These are phyloP conservation scores for Scaptomyza cyrtandrae DNA, from an alignment of 2,888 invertebrate genomes.

Conservation along the genomic window DNA sequence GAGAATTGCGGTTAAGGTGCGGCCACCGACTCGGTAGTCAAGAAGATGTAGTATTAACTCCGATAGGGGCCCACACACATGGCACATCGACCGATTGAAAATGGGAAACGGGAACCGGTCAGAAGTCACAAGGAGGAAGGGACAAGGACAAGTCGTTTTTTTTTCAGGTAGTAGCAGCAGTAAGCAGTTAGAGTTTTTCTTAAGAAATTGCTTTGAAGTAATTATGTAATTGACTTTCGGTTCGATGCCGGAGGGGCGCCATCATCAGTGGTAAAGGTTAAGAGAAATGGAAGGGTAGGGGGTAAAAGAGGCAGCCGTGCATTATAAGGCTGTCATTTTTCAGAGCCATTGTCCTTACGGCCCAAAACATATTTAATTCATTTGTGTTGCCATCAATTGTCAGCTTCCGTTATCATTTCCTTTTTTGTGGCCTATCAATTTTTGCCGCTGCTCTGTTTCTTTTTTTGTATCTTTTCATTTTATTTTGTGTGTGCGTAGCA, in stretches of 20 bases:
- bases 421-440: slow-evolving; percentile 42
- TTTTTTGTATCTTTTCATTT: slow-evolving; percentile 2
- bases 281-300: background rate
- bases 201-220: slow-evolving; percentile 73
- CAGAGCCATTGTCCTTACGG: slow-evolving; percentile 42
- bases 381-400: slow-evolving; percentile 62
- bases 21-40: slow-evolving; percentile 42
- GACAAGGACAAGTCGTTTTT: slow-evolving; percentile 9
- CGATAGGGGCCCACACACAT: slow-evolving; percentile 57
- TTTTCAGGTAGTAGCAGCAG: slow-evolving; percentile 50
- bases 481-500: slow-evolving; percentile 38
- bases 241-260: slow-evolving; percentile 47
- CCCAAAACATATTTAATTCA: slow-evolving; percentile 25
- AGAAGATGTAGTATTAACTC: background rate
- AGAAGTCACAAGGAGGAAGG: slow-evolving; percentile 27
- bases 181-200: slow-evolving; percentile 40
- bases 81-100: slow-evolving; percentile 3
- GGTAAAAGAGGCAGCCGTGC: slow-evolving; percentile 16
- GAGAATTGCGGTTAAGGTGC: slow-evolving; percentile 64
- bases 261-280: slow-evolving; percentile 26
- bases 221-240: slow-evolving; percentile 73
- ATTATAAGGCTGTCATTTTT: slow-evolving; percentile 59
- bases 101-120: slow-evolving; percentile 11
- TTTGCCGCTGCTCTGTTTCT: slow-evolving; percentile 25
- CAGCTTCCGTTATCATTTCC: slow-evolving; percentile 72